These are phyloP conservation scores for Dasyprocta punctata DNA, from an alignment of 2,113 vertebrate species.

Conservation along the genomic window DNA sequence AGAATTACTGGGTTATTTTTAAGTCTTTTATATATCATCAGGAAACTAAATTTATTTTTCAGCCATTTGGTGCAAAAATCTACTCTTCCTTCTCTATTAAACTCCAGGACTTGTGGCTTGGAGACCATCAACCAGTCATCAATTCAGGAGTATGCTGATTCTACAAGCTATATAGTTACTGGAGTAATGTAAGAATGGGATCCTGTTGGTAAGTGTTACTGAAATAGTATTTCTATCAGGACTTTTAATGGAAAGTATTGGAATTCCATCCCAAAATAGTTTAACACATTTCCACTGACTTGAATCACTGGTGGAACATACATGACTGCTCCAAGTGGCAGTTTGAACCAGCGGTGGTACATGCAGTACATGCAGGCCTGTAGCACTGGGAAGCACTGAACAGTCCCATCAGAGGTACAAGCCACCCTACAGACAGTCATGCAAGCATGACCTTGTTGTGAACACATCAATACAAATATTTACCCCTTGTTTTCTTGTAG, in stretches of 20 bases:
- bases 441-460: not conserved
- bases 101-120: not conserved
- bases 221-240: not conserved
- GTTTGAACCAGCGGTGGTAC: not conserved
- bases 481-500: not conserved
- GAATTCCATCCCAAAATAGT: not conserved
- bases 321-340: not conserved
- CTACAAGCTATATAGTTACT: not conserved
- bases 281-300: not conserved
- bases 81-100: not conserved
- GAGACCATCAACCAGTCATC: not conserved
- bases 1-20: constrained; percentile 52
- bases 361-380: not conserved
- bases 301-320: not conserved
- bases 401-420: not conserved
- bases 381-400: not conserved
- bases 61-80: not conserved
- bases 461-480: too few species aligned
- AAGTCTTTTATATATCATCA: not conserved
- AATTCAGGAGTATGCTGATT: not conserved
- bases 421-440: not conserved
- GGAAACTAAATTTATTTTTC: not conserved
- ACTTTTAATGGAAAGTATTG: not conserved
- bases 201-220: not conserved
- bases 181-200: not conserved